Conservation (phyloP, 1,140 invertebrate genomes). For the Augochlora pura region DNA sequence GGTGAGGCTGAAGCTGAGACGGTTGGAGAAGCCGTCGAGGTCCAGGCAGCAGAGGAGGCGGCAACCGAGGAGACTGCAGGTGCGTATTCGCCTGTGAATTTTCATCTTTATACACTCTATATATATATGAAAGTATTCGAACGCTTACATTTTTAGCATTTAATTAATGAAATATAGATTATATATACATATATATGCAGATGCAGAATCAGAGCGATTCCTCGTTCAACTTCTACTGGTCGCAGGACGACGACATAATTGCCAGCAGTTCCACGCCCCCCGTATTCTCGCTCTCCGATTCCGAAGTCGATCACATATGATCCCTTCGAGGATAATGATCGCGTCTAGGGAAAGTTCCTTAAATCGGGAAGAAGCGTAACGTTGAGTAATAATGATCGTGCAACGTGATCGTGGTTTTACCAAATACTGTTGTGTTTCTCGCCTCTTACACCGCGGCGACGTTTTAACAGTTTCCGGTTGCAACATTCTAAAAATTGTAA, state of each 20-base stretch:
- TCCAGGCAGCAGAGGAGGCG: constrained; percentile 2
- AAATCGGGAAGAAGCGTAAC: not conserved
- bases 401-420: no score
- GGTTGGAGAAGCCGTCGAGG: constrained; percentile 4
- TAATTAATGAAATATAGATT: no score
- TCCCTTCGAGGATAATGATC: no score
- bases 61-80: not conserved
- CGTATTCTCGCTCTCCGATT: constrained; percentile 60
- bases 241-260: constrained; percentile 49
- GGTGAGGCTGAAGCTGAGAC: constrained; percentile 48
- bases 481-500: no score
- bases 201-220: not conserved
- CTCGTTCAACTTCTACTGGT: not conserved
- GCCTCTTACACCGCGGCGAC: no score
- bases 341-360: no score
- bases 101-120: no score
- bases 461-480: no score
- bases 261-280: constrained; percentile 57
- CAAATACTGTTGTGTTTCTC: no score
- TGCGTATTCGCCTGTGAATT: not conserved
- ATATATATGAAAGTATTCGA: no score
- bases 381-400: not conserved
- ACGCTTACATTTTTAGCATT: no score
- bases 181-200: no score
- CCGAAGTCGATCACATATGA: constrained; percentile 51